Evolutionary conservation across 2,888 invertebrate species (phyloP), one percentile per base, ranked within the genome.

Genomic region (Hydrotaea cyrtoneurina): DNA sequence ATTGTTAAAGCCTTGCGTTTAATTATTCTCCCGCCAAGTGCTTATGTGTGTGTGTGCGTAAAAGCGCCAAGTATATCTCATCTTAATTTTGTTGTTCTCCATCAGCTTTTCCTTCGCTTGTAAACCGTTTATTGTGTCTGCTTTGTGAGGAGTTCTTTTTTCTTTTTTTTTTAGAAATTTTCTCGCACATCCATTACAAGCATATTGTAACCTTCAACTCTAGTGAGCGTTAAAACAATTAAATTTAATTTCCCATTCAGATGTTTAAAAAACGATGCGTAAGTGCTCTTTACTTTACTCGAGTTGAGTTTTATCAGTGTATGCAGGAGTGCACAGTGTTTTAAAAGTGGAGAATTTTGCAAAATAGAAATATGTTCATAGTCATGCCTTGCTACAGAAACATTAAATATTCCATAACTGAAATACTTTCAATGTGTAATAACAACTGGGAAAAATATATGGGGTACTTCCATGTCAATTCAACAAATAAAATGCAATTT

Each of bases 221-320:
- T 17, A 19, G 4, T 21, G 23, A 69, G 69, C 69, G 46, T 69
- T 43, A 46, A 69, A 46, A 69, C 69, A 69, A 66, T 69, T 69
- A 69, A 46, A 69, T 69, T 69, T 46, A 69, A 69, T 69, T 69
- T 69, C n/a, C 69, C 69, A 69, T 69, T 69, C 69, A 69, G 21
- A 26, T 59, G 59, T 46, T 69, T 46, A 21, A 46, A 39, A 62
- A 43, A n/a, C 19, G 39, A 66, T 4, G 39, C 17, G 19, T 66
- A 39, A 39, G 66, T 39, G 66, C 4, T 66, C 66, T 19, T 66
- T 36, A 19, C 23, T 59, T 59, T 19, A 17, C 36, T 7, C 31
- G 31, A 31, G 31, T 36, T 64, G 17, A 39, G 10, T 66, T 19
- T 1, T 11, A 43, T 66, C 15, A 36, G 8, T 64, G 39, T 66